Evolutionary conservation across 2,888 invertebrate species (phyloP), one percentile per base, ranked within the genome.

Genomic region (Muschampia plurimacula): DNA sequence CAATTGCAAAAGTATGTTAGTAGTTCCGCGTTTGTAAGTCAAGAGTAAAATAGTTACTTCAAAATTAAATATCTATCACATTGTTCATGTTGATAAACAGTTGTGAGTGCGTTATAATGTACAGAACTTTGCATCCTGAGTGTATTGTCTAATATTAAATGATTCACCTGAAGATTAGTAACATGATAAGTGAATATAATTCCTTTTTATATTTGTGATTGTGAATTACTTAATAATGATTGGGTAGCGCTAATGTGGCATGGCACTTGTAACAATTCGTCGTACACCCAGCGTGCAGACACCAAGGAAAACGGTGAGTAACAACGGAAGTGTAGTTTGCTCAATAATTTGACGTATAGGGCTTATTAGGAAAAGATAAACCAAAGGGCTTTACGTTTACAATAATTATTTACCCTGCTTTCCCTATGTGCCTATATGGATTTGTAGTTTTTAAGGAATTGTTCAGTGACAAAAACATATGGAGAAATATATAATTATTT

Each of bases 181-280:
- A 77, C 78, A 82, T 88, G 89, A 85, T 89, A 89, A 84, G 86
- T 89, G 87, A 84, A 84, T 88, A 81, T 79, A 80, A 87, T 86
- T 88, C 86, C 82, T 86, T 82, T 89, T 82, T 87, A 87, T 88
- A 90, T 91, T 91, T 92, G 91, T 91, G 91, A 89, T 89, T 90
- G 89, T 89, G 82, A 86, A 85, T 87, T 90, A 86, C 85, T 87
- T 85, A 86, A 89, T 88, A 89, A 92, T 92, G 91, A 87, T 88
- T 89, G 83, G 86, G 84, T 89, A 88, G 86, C 84, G 86, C 83
- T 89, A 88, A 88, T 92, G 92, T 94, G 93, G 89, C 88, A 94
- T 94, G 94, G 94, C 94, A 90, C 93, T 94, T 84, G 93, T 94
- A 86, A 93, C 93, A 82, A 93, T 93, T 87, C 91, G 92, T 81